Percentiles rank a stretch among this genome's conserved stretches.
Conservation (phyloP, 2,113 vertebrate species). For the Centropus unirufus region DNA sequence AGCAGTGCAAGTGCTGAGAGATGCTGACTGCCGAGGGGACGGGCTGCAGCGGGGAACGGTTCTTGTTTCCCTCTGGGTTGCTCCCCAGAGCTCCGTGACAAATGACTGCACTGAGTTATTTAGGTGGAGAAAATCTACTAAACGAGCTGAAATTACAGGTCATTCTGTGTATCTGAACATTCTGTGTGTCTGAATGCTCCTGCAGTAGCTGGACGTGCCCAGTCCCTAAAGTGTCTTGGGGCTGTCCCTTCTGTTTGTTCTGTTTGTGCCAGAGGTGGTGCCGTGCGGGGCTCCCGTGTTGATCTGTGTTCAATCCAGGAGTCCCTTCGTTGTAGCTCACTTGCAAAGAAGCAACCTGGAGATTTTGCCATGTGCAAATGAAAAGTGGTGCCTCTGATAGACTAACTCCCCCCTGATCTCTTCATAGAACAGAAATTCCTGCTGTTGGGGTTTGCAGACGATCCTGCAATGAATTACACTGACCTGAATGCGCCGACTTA, state of each 20-base stretch:
- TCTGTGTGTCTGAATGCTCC: neutral
- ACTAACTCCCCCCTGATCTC: neutral
- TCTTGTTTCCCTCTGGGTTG: constrained; percentile 26
- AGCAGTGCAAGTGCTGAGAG: constrained; percentile 68
- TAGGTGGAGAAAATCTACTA: constrained; percentile 32
- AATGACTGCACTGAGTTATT: constrained; percentile 47
- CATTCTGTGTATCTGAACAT: neutral
- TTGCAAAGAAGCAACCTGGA: neutral
- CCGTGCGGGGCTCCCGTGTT: neutral
- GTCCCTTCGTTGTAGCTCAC: neutral
- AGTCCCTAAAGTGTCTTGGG: neutral
- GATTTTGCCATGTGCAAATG: neutral
- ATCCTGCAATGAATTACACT: neutral
- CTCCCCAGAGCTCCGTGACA: constrained; percentile 63
- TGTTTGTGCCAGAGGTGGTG: neutral
- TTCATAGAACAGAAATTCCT: neutral
- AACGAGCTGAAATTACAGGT: neutral
- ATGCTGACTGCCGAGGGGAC: constrained; percentile 60
- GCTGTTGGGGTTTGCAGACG: neutral
- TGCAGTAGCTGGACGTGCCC: neutral
- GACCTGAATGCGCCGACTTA: neutral
- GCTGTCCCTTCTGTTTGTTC: neutral
- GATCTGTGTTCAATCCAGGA: neutral
- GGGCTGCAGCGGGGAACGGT: neutral
- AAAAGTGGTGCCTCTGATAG: neutral